Conservation (phyloP, 1,140 invertebrate species). For the Habropoda laboriosa region DNA sequence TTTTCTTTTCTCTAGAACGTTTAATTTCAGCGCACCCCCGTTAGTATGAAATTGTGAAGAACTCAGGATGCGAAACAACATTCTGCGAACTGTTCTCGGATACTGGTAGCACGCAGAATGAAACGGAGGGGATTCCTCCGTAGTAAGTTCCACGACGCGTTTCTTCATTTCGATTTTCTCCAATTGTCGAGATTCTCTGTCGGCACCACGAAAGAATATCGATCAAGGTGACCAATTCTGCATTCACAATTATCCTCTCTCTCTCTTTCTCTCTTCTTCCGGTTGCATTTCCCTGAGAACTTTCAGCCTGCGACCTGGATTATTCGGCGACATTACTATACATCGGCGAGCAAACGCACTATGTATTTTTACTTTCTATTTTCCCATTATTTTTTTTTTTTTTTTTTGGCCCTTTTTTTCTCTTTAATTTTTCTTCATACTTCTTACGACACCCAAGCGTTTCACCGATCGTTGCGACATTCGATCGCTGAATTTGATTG, state of each 20-base stretch:
- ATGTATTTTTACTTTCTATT: not conserved
- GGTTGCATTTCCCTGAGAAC: slow-evolving; percentile 55
- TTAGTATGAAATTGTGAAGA: not conserved
- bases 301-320: slow-evolving; percentile 23
- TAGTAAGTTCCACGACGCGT: not conserved
- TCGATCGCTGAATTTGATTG: slow-evolving; percentile 63
- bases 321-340: slow-evolving; percentile 1
- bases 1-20: no score
- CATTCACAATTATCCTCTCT: slow-evolving; percentile 15
- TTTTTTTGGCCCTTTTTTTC: not conserved
- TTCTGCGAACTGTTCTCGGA: not conserved
- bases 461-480: slow-evolving; percentile 38
- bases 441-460: slow-evolving; percentile 9
- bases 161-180: not conserved
- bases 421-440: no score
- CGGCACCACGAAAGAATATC: slow-evolving; percentile 17
- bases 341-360: slow-evolving; percentile 14
- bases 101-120: not conserved
- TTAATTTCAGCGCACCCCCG: not conserved
- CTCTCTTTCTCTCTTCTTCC: no score
- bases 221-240: not conserved
- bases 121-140: not conserved
- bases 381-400: not conserved
- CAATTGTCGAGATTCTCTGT: slow-evolving; percentile 5
- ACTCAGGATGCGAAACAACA: not conserved